Evolutionary conservation across 2,888 invertebrate species (phyloP).

Genomic region (Pandemis heparana): DNA sequence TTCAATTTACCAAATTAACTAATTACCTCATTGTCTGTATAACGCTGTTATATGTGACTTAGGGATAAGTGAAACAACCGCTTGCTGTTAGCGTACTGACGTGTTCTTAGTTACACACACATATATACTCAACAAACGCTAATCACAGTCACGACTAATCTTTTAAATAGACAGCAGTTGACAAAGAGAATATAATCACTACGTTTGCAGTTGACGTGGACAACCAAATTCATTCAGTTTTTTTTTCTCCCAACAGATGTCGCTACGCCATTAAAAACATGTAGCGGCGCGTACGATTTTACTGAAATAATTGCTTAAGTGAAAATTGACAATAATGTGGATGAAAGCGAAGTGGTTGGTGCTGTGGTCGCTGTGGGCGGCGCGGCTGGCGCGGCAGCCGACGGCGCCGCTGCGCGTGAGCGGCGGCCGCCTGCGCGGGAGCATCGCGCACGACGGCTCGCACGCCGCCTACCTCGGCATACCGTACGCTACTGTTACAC

Average conservation of each 20-base stretch:
- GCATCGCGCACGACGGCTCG: constrained; percentile 61
- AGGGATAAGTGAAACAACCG: too few species aligned
- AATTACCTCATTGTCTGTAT: too few species aligned
- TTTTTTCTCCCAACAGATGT: not conserved
- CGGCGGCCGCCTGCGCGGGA: constrained; percentile 63
- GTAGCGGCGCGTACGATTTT: not conserved
- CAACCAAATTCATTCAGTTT: not conserved
- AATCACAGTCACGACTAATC: too few species aligned
- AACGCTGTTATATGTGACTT: too few species aligned
- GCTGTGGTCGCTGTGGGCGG: constrained; percentile 69
- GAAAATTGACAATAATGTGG: constrained; percentile 37
- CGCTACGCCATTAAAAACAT: not conserved
- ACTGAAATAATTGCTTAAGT: not conserved
- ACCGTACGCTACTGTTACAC: constrained; percentile 65
- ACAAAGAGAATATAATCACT: too few species aligned
- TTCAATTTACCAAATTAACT: too few species aligned
- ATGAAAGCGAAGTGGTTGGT: constrained; percentile 62
- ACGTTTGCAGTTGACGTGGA: too few species aligned
- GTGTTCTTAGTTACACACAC: too few species aligned
- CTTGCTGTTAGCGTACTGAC: too few species aligned
- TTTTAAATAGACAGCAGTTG: too few species aligned
- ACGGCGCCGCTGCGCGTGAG: constrained; percentile 58
- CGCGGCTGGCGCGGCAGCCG: constrained; percentile 65
- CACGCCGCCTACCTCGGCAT: constrained; percentile 64
- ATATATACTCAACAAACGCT: too few species aligned